Conservation (phyloP, 2,888 invertebrate genomes). For the Philereme vetulata region DNA sequence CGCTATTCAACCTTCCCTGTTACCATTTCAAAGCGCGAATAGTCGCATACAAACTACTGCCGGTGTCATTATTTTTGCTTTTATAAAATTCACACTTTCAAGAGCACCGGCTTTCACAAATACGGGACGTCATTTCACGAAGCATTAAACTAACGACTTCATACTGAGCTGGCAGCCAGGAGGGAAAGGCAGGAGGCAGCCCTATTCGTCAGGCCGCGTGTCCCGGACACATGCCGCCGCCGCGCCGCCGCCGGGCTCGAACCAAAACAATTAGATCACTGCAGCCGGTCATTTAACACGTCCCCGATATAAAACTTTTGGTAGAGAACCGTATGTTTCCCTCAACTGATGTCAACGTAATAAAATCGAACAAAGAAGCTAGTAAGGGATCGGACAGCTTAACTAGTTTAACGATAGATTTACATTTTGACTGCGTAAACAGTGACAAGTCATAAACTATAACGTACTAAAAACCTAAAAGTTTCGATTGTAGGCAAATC, state of each 20-base stretch:
- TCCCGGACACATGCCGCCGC: conserved; percentile 44
- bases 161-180: conserved; percentile 38
- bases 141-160: conserved; percentile 56
- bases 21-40: conserved; percentile 24
- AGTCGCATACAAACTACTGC: conserved; percentile 26
- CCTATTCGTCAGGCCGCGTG: conserved; percentile 58
- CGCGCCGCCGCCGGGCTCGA: conserved; percentile 52
- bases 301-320: conserved; percentile 54
- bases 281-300: conserved; percentile 56
- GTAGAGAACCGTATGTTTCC: conserved; percentile 33
- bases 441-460: conserved; percentile 35
- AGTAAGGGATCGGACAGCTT: conserved; percentile 28
- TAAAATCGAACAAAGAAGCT: conserved; percentile 35
- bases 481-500: conserved; percentile 53
- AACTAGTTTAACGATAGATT: conserved; percentile 35
- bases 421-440: conserved; percentile 32
- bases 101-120: conserved; percentile 40
- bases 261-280: conserved; percentile 72
- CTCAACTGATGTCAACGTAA: conserved; percentile 38
- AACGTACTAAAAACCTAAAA: conserved; percentile 39
- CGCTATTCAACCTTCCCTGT: conserved; percentile 25
- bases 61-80: conserved; percentile 29
- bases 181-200: conserved; percentile 49
- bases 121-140: conserved; percentile 49
- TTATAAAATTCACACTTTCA: conserved; percentile 35